Base-by-base conservation (phyloP, 2,888 invertebrate genomes). In the Agrilus biguttatus region DNA sequence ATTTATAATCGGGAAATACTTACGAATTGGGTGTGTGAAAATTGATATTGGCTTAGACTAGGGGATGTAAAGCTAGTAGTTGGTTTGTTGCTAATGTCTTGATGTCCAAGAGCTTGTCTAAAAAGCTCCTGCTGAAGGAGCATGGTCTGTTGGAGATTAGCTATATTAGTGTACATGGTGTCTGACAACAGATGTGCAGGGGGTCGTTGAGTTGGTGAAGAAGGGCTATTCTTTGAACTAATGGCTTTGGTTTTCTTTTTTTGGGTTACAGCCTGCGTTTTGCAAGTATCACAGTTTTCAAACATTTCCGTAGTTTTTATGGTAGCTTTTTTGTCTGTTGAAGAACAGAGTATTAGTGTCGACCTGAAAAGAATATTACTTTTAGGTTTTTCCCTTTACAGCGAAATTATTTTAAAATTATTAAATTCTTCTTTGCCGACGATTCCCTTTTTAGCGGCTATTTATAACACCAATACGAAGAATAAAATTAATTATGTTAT, bases 151-250 rank as follows among this genome's bases (percentile, higher is more conserved):
- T 79, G 75, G 19, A 81, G 64, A 57, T 80, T 79, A 1, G 77
- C 78, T 37, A 73, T 72, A 55, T 80, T 78, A 13, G 80, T 80
- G 64, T 80, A 81, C 78, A 80, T 78, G 1, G 78, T 78, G 44
- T 77, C 75, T 1, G 75, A 69, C 2, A 70, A 59, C 33, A 67
- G 53, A 40, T 58, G 58, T n/a, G 56, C 50, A 12, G 49, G 51
- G 17, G 53, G 43, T 37, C 55, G 50, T 21, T 49, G 49, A n/a
- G 58, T 57, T 12, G 61, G 59, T 33, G 60, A 60, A 14, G 55
- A 56, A 33, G 59, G 56, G 40, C 58, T 59, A 36, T 51, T 55
- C 8, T 61, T 54, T 6, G 57, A 50, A 44, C 38, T 49, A 14
- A 54, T 51, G 43, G 42, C 41, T 40, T 56, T 59, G 40, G 55